Base-by-base conservation (phyloP, 2,888 invertebrate species). In the Carpatolechia fugitivella region DNA sequence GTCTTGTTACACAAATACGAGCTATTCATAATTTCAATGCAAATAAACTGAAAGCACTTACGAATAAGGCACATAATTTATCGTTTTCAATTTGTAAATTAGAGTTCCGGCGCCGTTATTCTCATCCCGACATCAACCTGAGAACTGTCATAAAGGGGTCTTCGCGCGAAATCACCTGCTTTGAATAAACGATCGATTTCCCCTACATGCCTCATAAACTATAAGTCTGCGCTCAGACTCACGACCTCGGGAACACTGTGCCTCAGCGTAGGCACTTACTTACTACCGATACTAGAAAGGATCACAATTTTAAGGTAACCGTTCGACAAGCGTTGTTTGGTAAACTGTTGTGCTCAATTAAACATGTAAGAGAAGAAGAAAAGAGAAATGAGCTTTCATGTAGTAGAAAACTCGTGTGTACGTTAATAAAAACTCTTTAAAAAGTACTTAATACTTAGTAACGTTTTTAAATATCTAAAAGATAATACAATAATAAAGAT, bases 181-280 rank as follows among this genome's bases (percentile, higher is more conserved):
- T 82, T 84, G 80, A 80, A 84, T 83, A 83, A 81, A 74, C 78
- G 74, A 82, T 82, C 78, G 74, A 75, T 79, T 68, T 66, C 60
- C 65, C 56, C 65, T 66, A 68, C 69, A 69, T 65, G 70, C 50
- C 51, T 68, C 74, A 67, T 82, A 81, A 80, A 79, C 54, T 68
- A 67, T 67, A 70, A 72, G 71, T 69, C 69, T 68, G 54, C 64
- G 46, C 56, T 65, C 66, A 56, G 24, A 54, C 61, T 29, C 48
- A 41, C 49, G 30, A 6, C 29, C 31, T 18, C 31, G 24, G 31
- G 52, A 24, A 53, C 56, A 50, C 36, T 36, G 35, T 57, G 46
- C 31, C 4, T 51, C 30, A 10, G 3, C 33, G 10, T 3, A n/a
- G n/a, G 33, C 8, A 33, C 10, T n/a, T 5, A 30, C n/a, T 6